Conservation (phyloP, 2,888 invertebrate species). For the Psylliodes chrysocephalus region DNA sequence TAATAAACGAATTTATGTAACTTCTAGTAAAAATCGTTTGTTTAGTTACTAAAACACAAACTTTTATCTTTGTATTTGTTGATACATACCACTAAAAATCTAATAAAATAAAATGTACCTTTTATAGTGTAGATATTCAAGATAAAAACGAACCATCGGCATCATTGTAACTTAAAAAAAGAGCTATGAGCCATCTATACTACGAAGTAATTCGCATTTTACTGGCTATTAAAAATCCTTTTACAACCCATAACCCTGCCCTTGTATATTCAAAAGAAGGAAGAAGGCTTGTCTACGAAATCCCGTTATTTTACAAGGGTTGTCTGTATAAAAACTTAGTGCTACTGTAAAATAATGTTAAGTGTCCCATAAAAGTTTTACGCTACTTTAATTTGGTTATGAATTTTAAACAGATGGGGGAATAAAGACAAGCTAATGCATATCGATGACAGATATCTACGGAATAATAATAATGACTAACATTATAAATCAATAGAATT, state of each 20-base stretch:
- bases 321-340: constrained; percentile 21
- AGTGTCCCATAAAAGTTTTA: background rate
- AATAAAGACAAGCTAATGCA: background rate
- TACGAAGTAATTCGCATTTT: constrained; percentile 30
- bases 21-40: too few relatives aligned
- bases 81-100: too few relatives aligned
- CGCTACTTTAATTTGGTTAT: background rate
- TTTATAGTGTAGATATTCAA: too few relatives aligned
- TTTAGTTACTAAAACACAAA: too few relatives aligned
- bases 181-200: too few relatives aligned
- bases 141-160: too few relatives aligned
- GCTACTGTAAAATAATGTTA: background rate
- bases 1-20: too few relatives aligned
- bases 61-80: too few relatives aligned
- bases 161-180: too few relatives aligned
- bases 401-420: background rate
- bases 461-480: too few relatives aligned
- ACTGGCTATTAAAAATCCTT: constrained; percentile 28
- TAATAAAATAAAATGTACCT: too few relatives aligned
- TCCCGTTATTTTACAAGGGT: constrained; percentile 32
- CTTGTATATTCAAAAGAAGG: constrained; percentile 4
- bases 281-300: constrained; percentile 15
- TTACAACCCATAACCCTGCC: constrained; percentile 33
- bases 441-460: background rate
- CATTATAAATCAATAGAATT: too few relatives aligned